Evolutionary conservation across 2,888 invertebrate species (phyloP).

Genomic region (Meandrusa payeni): DNA sequence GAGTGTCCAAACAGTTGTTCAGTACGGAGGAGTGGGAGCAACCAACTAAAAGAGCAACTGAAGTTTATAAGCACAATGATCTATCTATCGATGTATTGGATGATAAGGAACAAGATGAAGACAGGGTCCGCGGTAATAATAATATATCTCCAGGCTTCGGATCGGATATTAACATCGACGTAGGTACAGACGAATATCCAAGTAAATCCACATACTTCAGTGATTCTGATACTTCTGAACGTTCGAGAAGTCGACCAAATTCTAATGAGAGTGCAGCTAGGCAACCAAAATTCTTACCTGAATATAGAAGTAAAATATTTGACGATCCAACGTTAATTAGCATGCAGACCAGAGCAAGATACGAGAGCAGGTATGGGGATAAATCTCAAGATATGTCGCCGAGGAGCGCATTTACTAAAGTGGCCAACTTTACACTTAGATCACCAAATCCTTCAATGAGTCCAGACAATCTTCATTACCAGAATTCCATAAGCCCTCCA

Average conservation of each 20-base stretch:
- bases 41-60: conserved; percentile 61
- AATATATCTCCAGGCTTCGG: conserved; percentile 72
- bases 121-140: conserved; percentile 62
- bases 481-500: conserved; percentile 89
- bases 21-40: conserved; percentile 73
- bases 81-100: conserved; percentile 61
- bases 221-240: conserved; percentile 74
- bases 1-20: conserved; percentile 75
- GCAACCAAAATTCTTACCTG: conserved; percentile 73
- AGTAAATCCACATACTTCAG: conserved; percentile 71
- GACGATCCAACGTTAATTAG: conserved; percentile 80
- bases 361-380: conserved; percentile 68
- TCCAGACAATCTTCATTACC: conserved; percentile 88
- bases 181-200: conserved; percentile 76
- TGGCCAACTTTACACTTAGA: conserved; percentile 74
- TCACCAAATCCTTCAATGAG: conserved; percentile 88
- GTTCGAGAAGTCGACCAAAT: conserved; percentile 73
- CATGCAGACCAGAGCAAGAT: conserved; percentile 75
- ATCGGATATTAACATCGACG: conserved; percentile 75
- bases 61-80: conserved; percentile 68
- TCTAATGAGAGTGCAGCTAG: conserved; percentile 78
- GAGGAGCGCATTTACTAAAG: conserved; percentile 93
- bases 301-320: conserved; percentile 81
- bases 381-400: conserved; percentile 76
- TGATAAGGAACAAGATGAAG: conserved; percentile 65